Conservation (phyloP, 2,113 vertebrate genomes). For the Phodopus roborovskii region DNA sequence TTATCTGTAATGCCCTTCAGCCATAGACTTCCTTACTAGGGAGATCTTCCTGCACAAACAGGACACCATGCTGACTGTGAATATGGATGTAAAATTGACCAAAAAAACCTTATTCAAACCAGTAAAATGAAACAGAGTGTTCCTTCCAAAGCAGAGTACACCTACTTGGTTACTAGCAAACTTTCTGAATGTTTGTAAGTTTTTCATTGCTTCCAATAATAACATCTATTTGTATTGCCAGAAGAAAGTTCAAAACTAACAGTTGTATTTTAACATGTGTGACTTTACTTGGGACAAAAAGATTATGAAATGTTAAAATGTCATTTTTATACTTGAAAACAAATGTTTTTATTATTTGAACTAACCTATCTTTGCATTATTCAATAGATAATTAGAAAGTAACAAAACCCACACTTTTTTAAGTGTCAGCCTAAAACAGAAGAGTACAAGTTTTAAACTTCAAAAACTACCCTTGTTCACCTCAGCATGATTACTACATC, state of each 20-base stretch:
- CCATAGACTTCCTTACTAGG: background rate
- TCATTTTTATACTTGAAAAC: background rate
- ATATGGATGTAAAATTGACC: background rate
- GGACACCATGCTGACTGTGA: background rate
- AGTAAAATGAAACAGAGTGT: background rate
- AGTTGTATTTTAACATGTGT: background rate
- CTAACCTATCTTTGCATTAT: background rate
- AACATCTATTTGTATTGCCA: background rate
- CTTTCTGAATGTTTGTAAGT: background rate
- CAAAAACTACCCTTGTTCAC: background rate
- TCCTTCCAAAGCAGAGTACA: background rate
- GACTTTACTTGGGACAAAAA: background rate
- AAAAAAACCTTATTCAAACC: background rate
- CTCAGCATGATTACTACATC: background rate
- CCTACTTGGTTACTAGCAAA: background rate
- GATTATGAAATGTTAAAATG: background rate
- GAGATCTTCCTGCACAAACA: background rate
- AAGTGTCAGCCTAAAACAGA: background rate
- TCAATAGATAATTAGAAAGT: background rate
- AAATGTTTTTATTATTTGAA: conserved; percentile 36
- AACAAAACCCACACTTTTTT: conserved; percentile 36
- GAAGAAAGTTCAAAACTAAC: background rate
- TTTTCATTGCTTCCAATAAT: background rate
- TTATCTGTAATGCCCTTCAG: background rate
- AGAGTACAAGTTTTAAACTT: conserved; percentile 22